phyloP scores from a whole-genome alignment of 2,113 vertebrate genomes.

The Pterocles burchelli region DNA sequence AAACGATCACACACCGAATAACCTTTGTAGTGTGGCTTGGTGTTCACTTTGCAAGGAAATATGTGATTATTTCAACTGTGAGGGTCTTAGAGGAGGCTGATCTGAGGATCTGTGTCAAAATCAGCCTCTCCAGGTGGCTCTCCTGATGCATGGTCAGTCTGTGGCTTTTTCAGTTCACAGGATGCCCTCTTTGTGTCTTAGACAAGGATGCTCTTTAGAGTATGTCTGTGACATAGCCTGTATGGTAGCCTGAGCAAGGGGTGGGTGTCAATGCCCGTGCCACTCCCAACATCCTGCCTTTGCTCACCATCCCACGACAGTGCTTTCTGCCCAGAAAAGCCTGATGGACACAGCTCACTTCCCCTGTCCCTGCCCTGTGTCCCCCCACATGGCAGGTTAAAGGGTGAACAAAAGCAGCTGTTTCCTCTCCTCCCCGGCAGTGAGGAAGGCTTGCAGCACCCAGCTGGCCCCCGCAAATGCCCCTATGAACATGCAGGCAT shows the following conservation, averaged over 20 bases:
- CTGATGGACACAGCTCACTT: not conserved
- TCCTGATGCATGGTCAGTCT: not conserved
- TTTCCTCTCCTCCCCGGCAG: not conserved
- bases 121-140: not conserved
- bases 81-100: not conserved
- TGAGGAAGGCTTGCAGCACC: not conserved
- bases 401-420: not conserved
- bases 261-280: too few species aligned
- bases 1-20: not conserved
- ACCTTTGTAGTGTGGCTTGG: not conserved
- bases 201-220: not conserved
- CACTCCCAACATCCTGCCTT: not conserved
- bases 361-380: not conserved
- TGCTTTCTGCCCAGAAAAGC: not conserved
- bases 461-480: not conserved
- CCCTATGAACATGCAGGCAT: not conserved
- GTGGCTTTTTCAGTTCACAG: not conserved
- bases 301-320: fast-evolving
- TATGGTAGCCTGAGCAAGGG: not conserved
- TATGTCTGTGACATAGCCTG: not conserved
- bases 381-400: not conserved
- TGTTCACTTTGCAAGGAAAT: not conserved
- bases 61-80: not conserved
- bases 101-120: not conserved
- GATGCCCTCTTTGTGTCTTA: not conserved